Evolutionary conservation across 2,113 vertebrate genomes (phyloP), one percentile per base, ranked within the genome.

Genomic region (Tragelaphus strepsiceros): DNA sequence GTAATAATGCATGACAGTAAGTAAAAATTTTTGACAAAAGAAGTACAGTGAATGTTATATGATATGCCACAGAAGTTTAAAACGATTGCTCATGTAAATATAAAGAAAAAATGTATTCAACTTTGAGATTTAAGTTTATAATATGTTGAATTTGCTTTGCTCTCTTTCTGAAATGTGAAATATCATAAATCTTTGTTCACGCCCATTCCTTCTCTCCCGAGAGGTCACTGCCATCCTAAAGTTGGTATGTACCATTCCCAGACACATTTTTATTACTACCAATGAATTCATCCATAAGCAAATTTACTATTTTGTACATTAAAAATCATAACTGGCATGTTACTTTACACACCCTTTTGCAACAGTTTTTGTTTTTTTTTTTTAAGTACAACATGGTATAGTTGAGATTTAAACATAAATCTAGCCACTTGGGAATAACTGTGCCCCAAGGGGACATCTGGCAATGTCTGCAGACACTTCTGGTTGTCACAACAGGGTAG

Each of bases 91-190:
- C 51, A 83, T 62, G 28, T 67, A 94, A 97, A 92, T 53, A 82
- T 62, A 93, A 17, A 93, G 59, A 61, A 91, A 93, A 92, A 80
- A 3, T 30, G 2, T 54, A 88, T 10, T 94, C 17, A n/a, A 10
- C 53, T 91, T 96, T 96, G 17, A 93, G 67, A 97, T 89, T 96
- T 91, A 91, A 83, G 39, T 62, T 58, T 39, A 80, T 58, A 71
- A 59, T 43, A 94, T 62, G n/a, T 92, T 90, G 84, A 89, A 67
- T 89, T 90, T 96, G 74, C 46, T 90, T 91, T 59, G 21, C 30
- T 96, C 39, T 58, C 56, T 56, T 56, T 90, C 15, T 96, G 43
- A 93, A 96, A 93, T 46, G 5, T 51, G 90, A 95, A 97, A 81
- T 83, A 49, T 81, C 46, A 85, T 61, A 90, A 62, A 84, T 43